Evolutionary conservation across 2,888 invertebrate genomes (phyloP), one percentile per base, ranked within the genome.

Genomic region (Gastrophysa polygoni): DNA sequence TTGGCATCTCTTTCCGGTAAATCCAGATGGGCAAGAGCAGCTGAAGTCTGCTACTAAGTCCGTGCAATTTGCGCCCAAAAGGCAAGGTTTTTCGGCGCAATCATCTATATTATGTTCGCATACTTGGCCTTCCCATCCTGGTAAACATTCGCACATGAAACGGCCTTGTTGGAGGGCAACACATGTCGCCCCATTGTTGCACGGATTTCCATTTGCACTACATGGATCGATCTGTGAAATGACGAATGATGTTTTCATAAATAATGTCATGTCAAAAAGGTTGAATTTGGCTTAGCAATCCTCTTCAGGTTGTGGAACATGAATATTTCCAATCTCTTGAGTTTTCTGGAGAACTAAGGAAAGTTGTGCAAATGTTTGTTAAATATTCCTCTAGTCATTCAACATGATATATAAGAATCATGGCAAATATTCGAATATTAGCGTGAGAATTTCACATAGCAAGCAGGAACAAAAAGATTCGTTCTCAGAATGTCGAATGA

Each of bases 101-200:
- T 98, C 97, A 76, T 98, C 91, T 66, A 89, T 93, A 77, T 96
- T 95, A n/a, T 86, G 86, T 78, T 96, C 95, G 80, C 99, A 99
- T 64, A 91, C 90, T 73, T 94, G 92, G 63, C 99, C 99, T 79
- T 96, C 95, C 98, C 98, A 99, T 43, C 99, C 99, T 17, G 95
- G 91, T 57, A 93, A 84, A 80, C 99, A 99, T 79, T 96, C 94
- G 79, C 99, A 99, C 80, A 93, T 92, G 81, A 91, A 97, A 70
- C 96, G 86, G 10, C 96, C 96, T 84, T 95, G 95, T 79, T 93
- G 93, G 61, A 95, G 86, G 47, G 94, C 95, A 67, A 92, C 86
- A 75, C 97, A 97, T 43, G 90, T 89, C 3, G 93, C 96, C 3
- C 94, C 94, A 76, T 97, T 96, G 51, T 89, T 88, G 80, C 97